Evolutionary conservation across 2,113 vertebrate species (phyloP).

Genomic region (Catagonus wagneri): DNA sequence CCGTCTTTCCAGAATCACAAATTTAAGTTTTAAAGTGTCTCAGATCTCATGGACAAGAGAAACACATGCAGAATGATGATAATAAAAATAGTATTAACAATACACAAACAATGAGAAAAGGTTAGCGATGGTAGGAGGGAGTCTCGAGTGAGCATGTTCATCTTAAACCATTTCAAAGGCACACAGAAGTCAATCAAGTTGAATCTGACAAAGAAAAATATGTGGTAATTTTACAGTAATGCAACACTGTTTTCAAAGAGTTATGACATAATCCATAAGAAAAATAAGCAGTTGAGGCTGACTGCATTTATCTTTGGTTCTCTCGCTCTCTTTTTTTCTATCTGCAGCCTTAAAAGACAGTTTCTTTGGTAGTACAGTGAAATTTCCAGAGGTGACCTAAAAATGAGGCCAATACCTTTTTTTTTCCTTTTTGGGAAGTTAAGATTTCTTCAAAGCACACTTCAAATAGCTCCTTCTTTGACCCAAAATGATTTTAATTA

Average conservation of each 20-base stretch:
- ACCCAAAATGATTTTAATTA: conserved; percentile 6
- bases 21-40: not conserved
- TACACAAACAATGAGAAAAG: not conserved
- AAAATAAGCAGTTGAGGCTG: conserved; percentile 22
- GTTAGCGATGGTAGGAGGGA: not conserved
- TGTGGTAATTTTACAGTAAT: not conserved
- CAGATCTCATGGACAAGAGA: not conserved
- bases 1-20: not conserved
- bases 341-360: not conserved
- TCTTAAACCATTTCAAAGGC: not conserved
- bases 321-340: conserved; percentile 53
- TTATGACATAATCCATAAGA: not conserved
- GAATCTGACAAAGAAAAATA: conserved; percentile 56
- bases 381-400: conserved; percentile 64
- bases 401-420: not conserved
- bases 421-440: not conserved
- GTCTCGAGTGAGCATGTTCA: conserved; percentile 5
- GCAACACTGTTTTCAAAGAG: conserved; percentile 61
- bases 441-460: not conserved
- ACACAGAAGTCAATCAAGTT: conserved; percentile 37
- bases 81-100: not conserved
- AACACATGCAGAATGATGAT: not conserved
- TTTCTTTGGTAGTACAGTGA: not conserved
- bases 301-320: conserved; percentile 49
- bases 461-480: conserved; percentile 22